These are phyloP conservation scores for Heterochromis multidens DNA, from an alignment of 2,113 vertebrate genomes.

Conservation along the genomic window DNA sequence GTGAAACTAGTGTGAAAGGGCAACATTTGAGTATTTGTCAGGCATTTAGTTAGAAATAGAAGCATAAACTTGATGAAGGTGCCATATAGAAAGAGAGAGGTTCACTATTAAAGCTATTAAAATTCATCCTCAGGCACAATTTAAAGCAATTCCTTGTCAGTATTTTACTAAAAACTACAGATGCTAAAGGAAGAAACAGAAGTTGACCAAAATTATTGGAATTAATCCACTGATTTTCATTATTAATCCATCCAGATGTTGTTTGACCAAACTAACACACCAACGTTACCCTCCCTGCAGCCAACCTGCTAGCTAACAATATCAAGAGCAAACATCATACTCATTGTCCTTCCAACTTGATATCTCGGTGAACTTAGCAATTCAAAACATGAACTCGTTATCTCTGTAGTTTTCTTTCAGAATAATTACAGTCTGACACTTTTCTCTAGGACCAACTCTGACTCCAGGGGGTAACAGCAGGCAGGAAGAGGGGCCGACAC, in stretches of 20 bases:
- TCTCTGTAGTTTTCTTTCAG: not conserved
- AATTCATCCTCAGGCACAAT: not conserved
- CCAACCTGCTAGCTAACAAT: no score
- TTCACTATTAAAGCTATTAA: not conserved
- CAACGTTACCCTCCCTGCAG: no score
- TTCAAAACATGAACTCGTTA: not conserved
- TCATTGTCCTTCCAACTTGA: not conserved
- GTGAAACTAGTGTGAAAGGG: not conserved
- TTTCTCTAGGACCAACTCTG: not conserved
- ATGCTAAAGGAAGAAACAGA: no score
- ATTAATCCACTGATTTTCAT: not conserved
- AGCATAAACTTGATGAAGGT: not conserved
- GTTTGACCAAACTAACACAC: no score
- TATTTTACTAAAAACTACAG: not conserved
- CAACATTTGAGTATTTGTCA: not conserved
- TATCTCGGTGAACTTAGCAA: not conserved
- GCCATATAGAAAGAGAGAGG: not conserved
- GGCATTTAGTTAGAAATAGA: not conserved
- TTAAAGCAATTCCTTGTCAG: not conserved
- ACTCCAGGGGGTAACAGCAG: not conserved
- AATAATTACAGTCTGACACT: not conserved
- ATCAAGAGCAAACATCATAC: no score
- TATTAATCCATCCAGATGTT: not conserved
- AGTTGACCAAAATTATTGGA: no score
- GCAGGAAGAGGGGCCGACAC: not conserved